A percentile compares a stretch with the other conserved stretches of the same genome.
Conservation (phyloP, 2,888 invertebrate species). For the Lasioglossum lativentre region DNA sequence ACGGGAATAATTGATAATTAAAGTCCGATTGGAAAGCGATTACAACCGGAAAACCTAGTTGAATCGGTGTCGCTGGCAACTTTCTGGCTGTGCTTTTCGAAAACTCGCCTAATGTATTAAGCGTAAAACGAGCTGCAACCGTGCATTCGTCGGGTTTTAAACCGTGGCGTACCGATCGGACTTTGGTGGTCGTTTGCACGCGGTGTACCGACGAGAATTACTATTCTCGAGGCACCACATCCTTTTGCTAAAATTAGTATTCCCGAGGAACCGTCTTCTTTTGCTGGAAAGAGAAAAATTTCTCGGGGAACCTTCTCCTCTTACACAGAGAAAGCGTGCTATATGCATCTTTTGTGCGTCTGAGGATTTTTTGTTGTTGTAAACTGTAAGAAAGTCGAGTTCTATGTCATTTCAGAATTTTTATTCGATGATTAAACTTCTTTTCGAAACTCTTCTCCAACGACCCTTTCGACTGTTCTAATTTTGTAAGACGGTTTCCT, state of each 20-base stretch:
- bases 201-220: neutral
- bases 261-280: neutral
- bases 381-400: too few species aligned
- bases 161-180: neutral
- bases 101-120: neutral
- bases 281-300: neutral
- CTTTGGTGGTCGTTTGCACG: neutral
- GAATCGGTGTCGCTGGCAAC: neutral
- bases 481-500: neutral
- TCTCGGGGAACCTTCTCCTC: neutral
- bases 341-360: neutral
- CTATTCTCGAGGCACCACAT: neutral
- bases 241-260: neutral
- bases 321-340: neutral
- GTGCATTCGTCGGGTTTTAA: neutral
- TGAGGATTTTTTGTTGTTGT: too few species aligned
- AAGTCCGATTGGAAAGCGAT: neutral
- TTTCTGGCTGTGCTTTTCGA: neutral
- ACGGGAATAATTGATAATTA: slow-evolving; percentile 9
- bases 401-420: too few species aligned
- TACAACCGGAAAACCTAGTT: neutral
- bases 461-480: neutral
- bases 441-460: neutral
- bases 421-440: too few species aligned
- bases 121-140: neutral